phyloP scores from a whole-genome alignment of 92 coral and sea anemone species.

The Porites rus region DNA sequence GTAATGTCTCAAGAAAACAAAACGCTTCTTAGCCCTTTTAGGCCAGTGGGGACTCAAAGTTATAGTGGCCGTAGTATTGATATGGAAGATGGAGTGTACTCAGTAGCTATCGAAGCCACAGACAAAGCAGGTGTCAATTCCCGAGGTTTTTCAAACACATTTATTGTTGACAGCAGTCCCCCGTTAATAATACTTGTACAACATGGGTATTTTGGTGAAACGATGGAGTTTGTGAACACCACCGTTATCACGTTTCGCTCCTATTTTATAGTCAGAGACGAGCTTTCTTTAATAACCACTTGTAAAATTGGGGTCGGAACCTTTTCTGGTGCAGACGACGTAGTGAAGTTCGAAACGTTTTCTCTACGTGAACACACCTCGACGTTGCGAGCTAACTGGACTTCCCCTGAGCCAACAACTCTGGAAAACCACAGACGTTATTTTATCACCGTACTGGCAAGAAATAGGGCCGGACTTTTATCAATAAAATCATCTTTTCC shows the following conservation, averaged over 20 bases:
- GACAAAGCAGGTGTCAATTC: constrained; percentile 81
- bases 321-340: constrained; percentile 81
- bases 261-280: constrained; percentile 73
- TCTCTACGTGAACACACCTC: constrained; percentile 6
- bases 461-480: constrained; percentile 72
- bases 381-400: constrained; percentile 76
- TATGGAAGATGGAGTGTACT: constrained; percentile 78
- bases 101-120: constrained; percentile 76
- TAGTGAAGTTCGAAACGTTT: constrained; percentile 41
- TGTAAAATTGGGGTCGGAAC: constrained; percentile 81
- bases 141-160: constrained; percentile 65
- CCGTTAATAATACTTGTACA: constrained; percentile 64
- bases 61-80: constrained; percentile 69
- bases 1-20: constrained; percentile 67
- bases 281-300: constrained; percentile 53
- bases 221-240: constrained; percentile 35
- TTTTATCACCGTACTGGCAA: constrained; percentile 69
- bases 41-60: constrained; percentile 69
- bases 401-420: constrained; percentile 20
- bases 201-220: constrained; percentile 71
- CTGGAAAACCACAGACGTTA: constrained; percentile 69
- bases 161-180: constrained; percentile 82
- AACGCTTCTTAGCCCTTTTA: constrained; percentile 48
- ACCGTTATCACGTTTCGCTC: constrained; percentile 51
- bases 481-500: constrained; percentile 65